These are phyloP conservation scores for Pseudolaguvia tuberculata DNA, from an alignment of 2,113 vertebrate genomes.

Conservation along the genomic window DNA sequence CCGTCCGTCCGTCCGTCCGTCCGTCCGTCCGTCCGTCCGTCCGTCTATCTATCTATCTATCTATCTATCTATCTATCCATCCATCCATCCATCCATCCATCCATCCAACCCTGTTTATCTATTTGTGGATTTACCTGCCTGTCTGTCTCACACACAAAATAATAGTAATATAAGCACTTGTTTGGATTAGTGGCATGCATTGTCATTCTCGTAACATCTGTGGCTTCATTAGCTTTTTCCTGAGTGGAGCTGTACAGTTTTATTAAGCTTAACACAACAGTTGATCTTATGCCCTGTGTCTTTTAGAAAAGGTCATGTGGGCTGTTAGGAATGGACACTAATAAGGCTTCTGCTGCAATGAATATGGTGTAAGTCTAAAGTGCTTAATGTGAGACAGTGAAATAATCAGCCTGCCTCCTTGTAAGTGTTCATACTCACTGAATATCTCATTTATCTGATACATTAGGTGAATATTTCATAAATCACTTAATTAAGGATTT, in stretches of 20 bases:
- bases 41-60: not conserved
- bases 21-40: not conserved
- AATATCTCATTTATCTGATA: not conserved
- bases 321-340: conserved; percentile 39
- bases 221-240: not conserved
- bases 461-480: not conserved
- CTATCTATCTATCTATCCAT: not conserved
- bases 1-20: not conserved
- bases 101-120: not conserved
- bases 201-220: not conserved
- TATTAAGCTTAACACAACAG: conserved; percentile 31
- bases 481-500: too few species aligned
- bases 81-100: not conserved
- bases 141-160: not conserved
- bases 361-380: conserved; percentile 36
- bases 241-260: not conserved
- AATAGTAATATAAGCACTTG: too few species aligned
- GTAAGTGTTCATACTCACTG: not conserved
- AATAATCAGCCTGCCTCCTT: not conserved
- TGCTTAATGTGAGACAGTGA: not conserved
- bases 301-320: conserved; percentile 45
- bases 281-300: conserved; percentile 31
- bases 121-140: not conserved
- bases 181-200: not conserved
- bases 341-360: conserved; percentile 37